These are phyloP conservation scores for Ridgeia piscesae DNA, from an alignment of 1,140 invertebrate species.

Conservation along the genomic window DNA sequence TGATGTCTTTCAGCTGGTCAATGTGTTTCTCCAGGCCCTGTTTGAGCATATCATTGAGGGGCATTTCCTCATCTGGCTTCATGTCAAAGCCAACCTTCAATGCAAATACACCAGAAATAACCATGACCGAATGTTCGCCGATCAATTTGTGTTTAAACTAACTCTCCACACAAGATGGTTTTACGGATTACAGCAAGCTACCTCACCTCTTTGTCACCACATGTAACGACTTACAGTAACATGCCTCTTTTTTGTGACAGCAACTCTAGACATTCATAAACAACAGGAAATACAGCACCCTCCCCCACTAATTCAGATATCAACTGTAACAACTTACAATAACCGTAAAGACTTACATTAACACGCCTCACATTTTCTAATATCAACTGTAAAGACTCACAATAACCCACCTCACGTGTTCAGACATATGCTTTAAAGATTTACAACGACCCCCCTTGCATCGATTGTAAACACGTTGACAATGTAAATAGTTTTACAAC, in stretches of 20 bases:
- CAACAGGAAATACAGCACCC: too few relatives aligned
- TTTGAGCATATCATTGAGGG: slow-evolving; percentile 82
- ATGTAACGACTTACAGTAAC: slow-evolving; percentile 21
- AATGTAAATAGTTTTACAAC: slow-evolving; percentile 20
- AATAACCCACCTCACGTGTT: too few relatives aligned
- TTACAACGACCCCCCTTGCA: too few relatives aligned
- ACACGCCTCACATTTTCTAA: too few relatives aligned
- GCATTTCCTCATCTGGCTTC: slow-evolving; percentile 67
- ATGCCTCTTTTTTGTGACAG: too few relatives aligned
- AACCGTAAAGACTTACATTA: too few relatives aligned
- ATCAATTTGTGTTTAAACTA: neutral
- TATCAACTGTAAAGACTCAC: too few relatives aligned
- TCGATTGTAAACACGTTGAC: slow-evolving; percentile 2
- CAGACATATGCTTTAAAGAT: too few relatives aligned
- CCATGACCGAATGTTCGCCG: too few relatives aligned
- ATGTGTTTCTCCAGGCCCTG: slow-evolving; percentile 74
- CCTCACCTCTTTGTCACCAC: slow-evolving; percentile 54
- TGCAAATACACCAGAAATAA: neutral
- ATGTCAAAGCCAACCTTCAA: slow-evolving; percentile 67
- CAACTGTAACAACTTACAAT: too few relatives aligned
- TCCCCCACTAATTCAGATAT: too few relatives aligned
- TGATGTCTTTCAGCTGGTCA: slow-evolving; percentile 53
- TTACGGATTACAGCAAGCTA: neutral
- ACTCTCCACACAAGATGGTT: neutral
- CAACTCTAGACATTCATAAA: too few relatives aligned